A percentile compares a stretch with the other conserved stretches of the same genome.
These are phyloP conservation scores for Oligia latruncula DNA, from an alignment of 2,888 invertebrate species.

Conservation along the genomic window DNA sequence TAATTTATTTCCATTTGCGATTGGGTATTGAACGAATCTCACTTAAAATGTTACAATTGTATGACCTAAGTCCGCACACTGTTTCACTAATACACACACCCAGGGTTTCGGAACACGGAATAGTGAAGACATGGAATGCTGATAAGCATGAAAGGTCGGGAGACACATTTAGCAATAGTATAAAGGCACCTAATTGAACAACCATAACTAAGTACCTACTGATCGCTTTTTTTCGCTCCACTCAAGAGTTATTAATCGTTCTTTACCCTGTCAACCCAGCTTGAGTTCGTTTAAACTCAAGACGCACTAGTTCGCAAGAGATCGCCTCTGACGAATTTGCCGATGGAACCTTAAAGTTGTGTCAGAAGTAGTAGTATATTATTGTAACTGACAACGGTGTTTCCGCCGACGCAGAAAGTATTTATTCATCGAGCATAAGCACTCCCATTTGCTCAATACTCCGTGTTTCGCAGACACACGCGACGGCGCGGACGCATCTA, in stretches of 20 bases:
- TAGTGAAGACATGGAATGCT: conserved; percentile 49
- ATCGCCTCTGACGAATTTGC: neutral
- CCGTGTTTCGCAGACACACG: conserved; percentile 42
- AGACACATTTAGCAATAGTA: neutral
- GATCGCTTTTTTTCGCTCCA: conserved; percentile 23
- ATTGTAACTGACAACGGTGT: neutral
- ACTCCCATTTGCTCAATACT: conserved; percentile 42
- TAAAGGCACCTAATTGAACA: neutral
- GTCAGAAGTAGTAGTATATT: neutral
- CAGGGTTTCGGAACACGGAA: conserved; percentile 29
- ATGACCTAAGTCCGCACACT: conserved; percentile 69
- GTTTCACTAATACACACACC: conserved; percentile 75
- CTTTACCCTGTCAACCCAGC: conserved; percentile 42
- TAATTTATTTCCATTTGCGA: conserved; percentile 87
- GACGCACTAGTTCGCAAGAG: neutral
- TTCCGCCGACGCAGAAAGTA: neutral
- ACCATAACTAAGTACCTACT: conserved; percentile 18
- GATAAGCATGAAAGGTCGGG: neutral
- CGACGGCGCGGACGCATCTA: conserved; percentile 56
- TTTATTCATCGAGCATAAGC: neutral
- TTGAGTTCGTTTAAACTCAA: conserved; percentile 28
- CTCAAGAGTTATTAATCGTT: conserved; percentile 21
- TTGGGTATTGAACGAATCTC: conserved; percentile 84
- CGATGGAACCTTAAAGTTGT: conserved; percentile 11
- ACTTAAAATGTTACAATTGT: conserved; percentile 77